Base-by-base conservation (phyloP, 37 sponge, comb jelly and placozoan species). In the Agelas oroides region DNA sequence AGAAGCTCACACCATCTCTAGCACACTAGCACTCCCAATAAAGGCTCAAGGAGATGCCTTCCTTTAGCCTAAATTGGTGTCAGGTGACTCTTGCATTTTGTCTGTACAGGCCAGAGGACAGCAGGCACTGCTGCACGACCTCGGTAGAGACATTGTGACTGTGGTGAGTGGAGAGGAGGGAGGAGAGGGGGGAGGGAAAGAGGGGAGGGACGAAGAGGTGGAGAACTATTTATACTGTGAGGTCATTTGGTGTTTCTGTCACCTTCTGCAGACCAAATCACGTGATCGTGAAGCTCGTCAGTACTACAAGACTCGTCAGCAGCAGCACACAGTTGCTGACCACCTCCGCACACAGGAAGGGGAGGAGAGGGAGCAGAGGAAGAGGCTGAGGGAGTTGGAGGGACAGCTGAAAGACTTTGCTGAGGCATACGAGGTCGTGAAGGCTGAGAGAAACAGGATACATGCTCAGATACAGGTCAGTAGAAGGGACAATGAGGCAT, bases 401-500 rank as follows among this genome's bases (percentile, higher is more conserved):
- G n/a, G 16, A 20, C 70, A 88, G 40, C 54, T 92, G 66, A 76
- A 23, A 33, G 90, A 86, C 53, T 94, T 84, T 66, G 74, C 71
- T 14, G 35, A 36, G 33, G 90, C 90, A 11, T 93, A 83, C 86
- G 86, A 83, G 58, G 68, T 88, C 53, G 86, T 94, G 41, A 94
- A 94, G 76, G 56, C 87, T 28, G 94, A 94, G 71, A 56, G 84
- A 24, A 94, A 90, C 87, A 89, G 87, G 69, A 74, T 59, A 15
- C 73, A 89, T 60, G 39, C 91, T 23, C 88, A 83, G 66, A 89
- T 90, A 18, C 89, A 88, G 71, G 53, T 54, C 41, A 64, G 46
- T 46, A 8, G 46, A 46, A 8, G 46, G 46, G 65, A 63, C 80
- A 79, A 54, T 73, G 8, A 30, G 67, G 23, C 46, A 24, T n/a